Evolutionary conservation across 2,797 vertebrate genomes (phyloP).

Genomic region (Gobionotothen gibberifrons): DNA sequence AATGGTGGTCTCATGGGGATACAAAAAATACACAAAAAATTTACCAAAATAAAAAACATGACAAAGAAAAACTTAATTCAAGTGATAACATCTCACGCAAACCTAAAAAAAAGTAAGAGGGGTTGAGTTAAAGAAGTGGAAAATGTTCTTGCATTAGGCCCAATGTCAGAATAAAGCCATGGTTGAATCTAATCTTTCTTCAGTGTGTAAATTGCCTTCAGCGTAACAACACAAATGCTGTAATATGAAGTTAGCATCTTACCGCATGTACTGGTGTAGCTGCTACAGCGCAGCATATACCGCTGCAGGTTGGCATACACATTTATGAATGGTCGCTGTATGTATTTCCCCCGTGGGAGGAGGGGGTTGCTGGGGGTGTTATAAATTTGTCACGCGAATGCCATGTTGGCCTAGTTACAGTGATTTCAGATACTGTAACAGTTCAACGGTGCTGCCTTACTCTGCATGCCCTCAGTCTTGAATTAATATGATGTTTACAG

Average conservation of each 20-base stretch:
- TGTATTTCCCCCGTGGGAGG: conserved; percentile 43
- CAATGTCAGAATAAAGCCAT: not conserved
- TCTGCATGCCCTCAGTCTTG: conserved; percentile 19
- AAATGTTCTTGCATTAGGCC: not conserved
- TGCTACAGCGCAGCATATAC: conserved; percentile 7
- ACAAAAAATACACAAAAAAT: not conserved
- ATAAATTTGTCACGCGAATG: conserved; percentile 71
- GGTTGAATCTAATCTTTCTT: not conserved
- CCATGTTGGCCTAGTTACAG: conserved; percentile 72
- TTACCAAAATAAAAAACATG: not conserved
- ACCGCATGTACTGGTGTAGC: conserved; percentile 4
- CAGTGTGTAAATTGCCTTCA: conserved; percentile 25
- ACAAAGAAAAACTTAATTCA: not conserved
- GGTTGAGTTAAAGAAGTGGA: not conserved
- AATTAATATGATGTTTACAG: conserved; percentile 30
- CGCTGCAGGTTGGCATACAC: conserved; percentile 54
- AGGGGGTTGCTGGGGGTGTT: conserved; percentile 31
- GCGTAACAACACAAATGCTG: conserved; percentile 20
- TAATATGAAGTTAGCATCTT: conserved; percentile 30
- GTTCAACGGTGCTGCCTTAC: conserved; percentile 18
- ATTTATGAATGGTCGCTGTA: conserved; percentile 62
- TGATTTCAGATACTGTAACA: conserved; percentile 47
- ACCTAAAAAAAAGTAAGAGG: not conserved
- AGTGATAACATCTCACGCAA: not conserved
- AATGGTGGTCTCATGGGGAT: not conserved